Conservation (phyloP, 2,113 vertebrate species). For the Anoura caudifer region DNA sequence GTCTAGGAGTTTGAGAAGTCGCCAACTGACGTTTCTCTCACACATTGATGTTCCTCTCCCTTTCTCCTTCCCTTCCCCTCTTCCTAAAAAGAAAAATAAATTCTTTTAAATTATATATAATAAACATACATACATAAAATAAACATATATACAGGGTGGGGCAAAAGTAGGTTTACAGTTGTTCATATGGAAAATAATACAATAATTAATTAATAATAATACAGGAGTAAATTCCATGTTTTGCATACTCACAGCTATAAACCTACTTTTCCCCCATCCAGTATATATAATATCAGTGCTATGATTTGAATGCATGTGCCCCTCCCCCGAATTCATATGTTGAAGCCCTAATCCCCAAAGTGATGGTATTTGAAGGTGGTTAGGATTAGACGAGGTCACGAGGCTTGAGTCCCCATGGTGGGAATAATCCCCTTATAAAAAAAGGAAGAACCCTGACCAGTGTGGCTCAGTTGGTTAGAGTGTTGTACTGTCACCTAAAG, state of each 20-base stretch:
- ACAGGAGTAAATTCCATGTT: too few species aligned
- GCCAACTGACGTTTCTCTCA: not conserved
- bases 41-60: not conserved
- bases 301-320: not conserved
- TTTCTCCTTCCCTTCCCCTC: not conserved
- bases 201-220: too few species aligned
- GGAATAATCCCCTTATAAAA: not conserved
- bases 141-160: too few species aligned
- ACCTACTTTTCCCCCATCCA: too few species aligned
- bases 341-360: not conserved
- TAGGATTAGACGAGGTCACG: not conserved
- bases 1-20: not conserved
- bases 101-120: too few species aligned
- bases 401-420: not conserved
- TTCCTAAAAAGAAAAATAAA: not conserved
- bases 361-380: not conserved
- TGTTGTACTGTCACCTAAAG: too few species aligned
- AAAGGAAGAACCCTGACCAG: too few species aligned
- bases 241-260: too few species aligned
- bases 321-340: not conserved
- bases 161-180: too few species aligned
- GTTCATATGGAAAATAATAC: too few species aligned
- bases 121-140: too few species aligned
- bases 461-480: too few species aligned
- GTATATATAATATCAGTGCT: not conserved